A percentile compares a stretch with the other conserved stretches of the same genome.
These are phyloP conservation scores for Ophiodon elongatus DNA, from an alignment of 2,113 vertebrate species.

Conservation along the genomic window DNA sequence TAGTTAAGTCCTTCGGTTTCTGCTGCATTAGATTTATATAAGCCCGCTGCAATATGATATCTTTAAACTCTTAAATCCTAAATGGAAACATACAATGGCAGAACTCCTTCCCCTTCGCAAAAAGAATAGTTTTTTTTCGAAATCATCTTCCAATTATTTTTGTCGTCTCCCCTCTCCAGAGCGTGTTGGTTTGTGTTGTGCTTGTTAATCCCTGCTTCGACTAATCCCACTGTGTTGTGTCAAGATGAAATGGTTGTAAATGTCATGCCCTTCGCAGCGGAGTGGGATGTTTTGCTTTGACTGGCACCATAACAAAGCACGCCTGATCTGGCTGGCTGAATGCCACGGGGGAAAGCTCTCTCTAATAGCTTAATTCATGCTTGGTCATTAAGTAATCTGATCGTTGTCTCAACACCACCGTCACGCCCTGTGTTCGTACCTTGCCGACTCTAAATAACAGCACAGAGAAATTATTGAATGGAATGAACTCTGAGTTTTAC, in stretches of 20 bases:
- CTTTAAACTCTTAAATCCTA: slow-evolving; percentile 26
- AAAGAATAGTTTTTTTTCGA: not conserved
- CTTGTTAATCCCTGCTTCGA: slow-evolving; percentile 10
- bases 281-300: slow-evolving; percentile 21
- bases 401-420: not conserved
- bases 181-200: not conserved
- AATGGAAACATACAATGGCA: not conserved
- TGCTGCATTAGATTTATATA: slow-evolving; percentile 50
- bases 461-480: slow-evolving; percentile 15
- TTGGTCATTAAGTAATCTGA: not conserved
- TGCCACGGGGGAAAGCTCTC: not conserved
- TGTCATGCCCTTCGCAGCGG: slow-evolving; percentile 56
- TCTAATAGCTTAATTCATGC: slow-evolving; percentile 34
- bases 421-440: slow-evolving; percentile 2
- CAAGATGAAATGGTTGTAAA: slow-evolving; percentile 47
- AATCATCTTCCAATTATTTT: not conserved
- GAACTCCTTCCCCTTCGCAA: not conserved
- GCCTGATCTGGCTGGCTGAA: slow-evolving; percentile 9
- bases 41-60: slow-evolving; percentile 6
- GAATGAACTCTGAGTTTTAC: not conserved
- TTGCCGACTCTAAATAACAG: slow-evolving; percentile 13
- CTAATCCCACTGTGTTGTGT: slow-evolving; percentile 25
- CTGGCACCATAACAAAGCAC: slow-evolving; percentile 17
- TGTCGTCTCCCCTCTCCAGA: not conserved
- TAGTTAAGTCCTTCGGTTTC: slow-evolving; percentile 22